Percentiles rank a stretch among this genome's conserved stretches.
These are phyloP conservation scores for Archips crataeganus DNA, from an alignment of 2,888 invertebrate species.

Conservation along the genomic window DNA sequence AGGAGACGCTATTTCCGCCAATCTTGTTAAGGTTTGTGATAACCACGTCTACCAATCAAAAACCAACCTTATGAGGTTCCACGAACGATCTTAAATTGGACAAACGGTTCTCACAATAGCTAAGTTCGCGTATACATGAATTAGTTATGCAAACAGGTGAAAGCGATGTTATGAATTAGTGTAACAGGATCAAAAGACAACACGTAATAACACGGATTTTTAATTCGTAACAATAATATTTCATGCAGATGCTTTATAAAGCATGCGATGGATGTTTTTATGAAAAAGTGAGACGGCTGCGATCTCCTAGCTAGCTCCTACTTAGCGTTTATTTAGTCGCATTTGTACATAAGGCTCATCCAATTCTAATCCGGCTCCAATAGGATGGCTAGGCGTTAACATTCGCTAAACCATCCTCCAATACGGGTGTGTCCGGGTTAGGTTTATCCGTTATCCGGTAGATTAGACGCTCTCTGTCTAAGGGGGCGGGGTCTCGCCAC, in stretches of 20 bases:
- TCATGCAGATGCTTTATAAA: too few relatives aligned
- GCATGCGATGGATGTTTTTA: not conserved
- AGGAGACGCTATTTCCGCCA: slow-evolving; percentile 39
- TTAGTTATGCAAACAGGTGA: slow-evolving; percentile 11
- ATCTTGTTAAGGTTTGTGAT: slow-evolving; percentile 36
- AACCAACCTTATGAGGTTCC: not conserved
- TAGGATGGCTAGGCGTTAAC: slow-evolving; percentile 76
- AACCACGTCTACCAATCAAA: not conserved
- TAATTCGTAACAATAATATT: too few relatives aligned
- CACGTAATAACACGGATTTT: not conserved
- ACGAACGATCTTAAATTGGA: not conserved
- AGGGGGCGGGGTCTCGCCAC: slow-evolving; percentile 79
- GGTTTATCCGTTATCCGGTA: slow-evolving; percentile 83
- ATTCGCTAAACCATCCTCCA: slow-evolving; percentile 77
- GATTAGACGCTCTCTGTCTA: slow-evolving; percentile 80
- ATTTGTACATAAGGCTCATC: slow-evolving; percentile 43
- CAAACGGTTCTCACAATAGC: not conserved
- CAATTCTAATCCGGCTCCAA: slow-evolving; percentile 76
- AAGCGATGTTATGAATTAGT: not conserved
- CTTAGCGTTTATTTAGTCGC: not conserved
- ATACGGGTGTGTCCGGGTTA: slow-evolving; percentile 73
- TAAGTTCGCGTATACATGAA: slow-evolving; percentile 19
- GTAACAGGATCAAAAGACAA: not conserved
- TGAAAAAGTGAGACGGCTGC: not conserved
- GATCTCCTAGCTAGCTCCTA: not conserved